Evolutionary conservation across 2,888 invertebrate species (phyloP), one percentile per base, ranked within the genome.

Genomic region (Cartodere bifasciata): DNA sequence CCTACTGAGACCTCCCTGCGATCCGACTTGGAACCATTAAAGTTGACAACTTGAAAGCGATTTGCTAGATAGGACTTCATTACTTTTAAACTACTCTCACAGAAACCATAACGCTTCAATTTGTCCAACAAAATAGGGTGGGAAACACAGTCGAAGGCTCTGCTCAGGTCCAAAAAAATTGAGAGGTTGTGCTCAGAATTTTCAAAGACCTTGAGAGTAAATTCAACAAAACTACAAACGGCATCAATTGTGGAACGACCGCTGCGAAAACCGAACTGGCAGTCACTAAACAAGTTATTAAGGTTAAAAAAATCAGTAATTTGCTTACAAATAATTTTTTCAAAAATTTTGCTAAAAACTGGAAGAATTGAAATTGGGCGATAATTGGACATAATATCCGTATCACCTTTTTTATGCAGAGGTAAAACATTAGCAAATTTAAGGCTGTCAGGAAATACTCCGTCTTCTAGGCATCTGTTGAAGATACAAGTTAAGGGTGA

Each of bases 381-480:
- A 21, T 30, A 25, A 26, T 30, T 34, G 16, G 16, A 22, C 4
- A 24, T 13, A 2, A 20, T 16, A 16, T 22, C 22, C 6, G 22
- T 23, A 10, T 32, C 22, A 13, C 13, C 24, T 14, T 30, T 30
- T 26, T 29, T 34, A 21, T 26, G 20, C 3, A 32, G 16, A 10
- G 32, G 28, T 32, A 12, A 28, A 17, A 20, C 30, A 22, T 15
- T 29, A 23, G 24, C 23, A 21, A 34, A 10, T 17, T 34, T 34
- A n/a, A 34, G 22, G 14, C 21, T 13, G 23, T 32, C 28, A 13
- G 32, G 28, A 20, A 28, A 32, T 16, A 22, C 28, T 4, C 24
- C 28, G 13, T 16, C 28, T n/a, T n/a, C n/a, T n/a, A n/a, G n/a
- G n/a, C n/a, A n/a, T n/a, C n/a, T n/a, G n/a, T n/a, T n/a, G n/a